Base-by-base conservation (phyloP, 1,140 invertebrate species). In the Oncopodura yosiiana region DNA sequence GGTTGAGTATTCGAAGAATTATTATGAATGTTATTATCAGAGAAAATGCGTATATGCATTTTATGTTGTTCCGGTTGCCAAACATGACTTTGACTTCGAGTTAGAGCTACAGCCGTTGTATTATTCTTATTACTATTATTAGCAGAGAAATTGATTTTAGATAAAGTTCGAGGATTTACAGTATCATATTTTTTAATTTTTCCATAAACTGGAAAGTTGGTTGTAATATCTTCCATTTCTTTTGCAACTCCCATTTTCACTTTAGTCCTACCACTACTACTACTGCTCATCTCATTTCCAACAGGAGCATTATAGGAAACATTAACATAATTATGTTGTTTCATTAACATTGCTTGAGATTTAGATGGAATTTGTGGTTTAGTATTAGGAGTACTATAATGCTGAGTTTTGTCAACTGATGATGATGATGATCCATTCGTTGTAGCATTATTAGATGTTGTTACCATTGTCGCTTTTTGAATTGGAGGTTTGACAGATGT, bases 21-120 rank as follows among this genome's bases (percentile, higher is more conserved):
- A n/a, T 34, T 8, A 37, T 37, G 38, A 18, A 56, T 23, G 32
- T 60, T 60, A 14, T 63, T 51, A 34, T 60, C 55, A 2, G 60
- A 61, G 27, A 58, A 58, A 18, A 58, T 58, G 36, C 51, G 18
- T 2, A 50, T n/a, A 3, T 34, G 32, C 18, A 44, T 23, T 12
- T 54, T 30, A 16, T 38, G n/a, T 23, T 39, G 53, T 9, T 51
- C 36, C 3, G 50, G 34, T 32, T 54, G 46, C 62, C 62, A 63
- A 16, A 63, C 58, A 16, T 63, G 62, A 49, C 62, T 63, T 39
- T 60, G 62, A 51, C 58, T 64, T 24, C 62, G 38, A 11, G 58
- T 61, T n/a, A 64, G 49, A n/a, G n/a, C n/a, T n/a, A n/a, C n/a
- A 24, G 43, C 30, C 8, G 44, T 63, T 30, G 50, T 38, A 12